Evolutionary conservation across 2,797 vertebrate genomes (phyloP).

Genomic region (Lateolabrax maculatus): DNA sequence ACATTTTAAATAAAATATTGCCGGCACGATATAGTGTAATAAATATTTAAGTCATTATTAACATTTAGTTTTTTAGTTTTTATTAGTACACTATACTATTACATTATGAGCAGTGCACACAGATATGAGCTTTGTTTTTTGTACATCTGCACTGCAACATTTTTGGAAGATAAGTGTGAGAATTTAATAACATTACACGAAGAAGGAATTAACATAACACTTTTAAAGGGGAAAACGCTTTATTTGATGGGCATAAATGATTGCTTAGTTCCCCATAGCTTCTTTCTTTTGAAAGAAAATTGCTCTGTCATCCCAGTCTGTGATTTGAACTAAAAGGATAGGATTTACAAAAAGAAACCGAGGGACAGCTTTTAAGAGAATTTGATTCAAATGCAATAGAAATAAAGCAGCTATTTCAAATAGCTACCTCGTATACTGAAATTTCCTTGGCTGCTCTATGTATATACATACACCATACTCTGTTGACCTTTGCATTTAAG

Average conservation of each 20-base stretch:
- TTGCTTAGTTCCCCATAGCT: conserved; percentile 19
- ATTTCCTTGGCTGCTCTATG: not conserved
- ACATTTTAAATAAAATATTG: not conserved
- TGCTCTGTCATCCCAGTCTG: conserved; percentile 4
- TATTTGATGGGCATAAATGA: conserved; percentile 37
- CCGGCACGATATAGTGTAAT: not conserved
- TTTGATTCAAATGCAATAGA: conserved; percentile 49
- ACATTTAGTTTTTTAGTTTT: too few relatives aligned
- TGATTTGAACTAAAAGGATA: conserved; percentile 36
- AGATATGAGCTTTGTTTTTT: not conserved
- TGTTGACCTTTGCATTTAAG: not conserved
- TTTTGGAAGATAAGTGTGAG: conserved; percentile 4
- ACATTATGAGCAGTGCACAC: not conserved
- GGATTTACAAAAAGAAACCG: conserved; percentile 20
- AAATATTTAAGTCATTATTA: not conserved
- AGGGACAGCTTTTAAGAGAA: conserved; percentile 49
- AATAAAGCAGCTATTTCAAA: conserved; percentile 22
- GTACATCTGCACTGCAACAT: conserved; percentile 18
- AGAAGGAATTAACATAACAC: not conserved
- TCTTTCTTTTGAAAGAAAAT: conserved; percentile 36
- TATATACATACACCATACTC: not conserved
- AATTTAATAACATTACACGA: conserved; percentile 10
- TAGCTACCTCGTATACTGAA: conserved; percentile 1
- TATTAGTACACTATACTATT: not conserved
- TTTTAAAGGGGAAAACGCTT: conserved; percentile 8